Conservation (phyloP, 1,140 invertebrate genomes). For the Drosophila nigrodunni region DNA sequence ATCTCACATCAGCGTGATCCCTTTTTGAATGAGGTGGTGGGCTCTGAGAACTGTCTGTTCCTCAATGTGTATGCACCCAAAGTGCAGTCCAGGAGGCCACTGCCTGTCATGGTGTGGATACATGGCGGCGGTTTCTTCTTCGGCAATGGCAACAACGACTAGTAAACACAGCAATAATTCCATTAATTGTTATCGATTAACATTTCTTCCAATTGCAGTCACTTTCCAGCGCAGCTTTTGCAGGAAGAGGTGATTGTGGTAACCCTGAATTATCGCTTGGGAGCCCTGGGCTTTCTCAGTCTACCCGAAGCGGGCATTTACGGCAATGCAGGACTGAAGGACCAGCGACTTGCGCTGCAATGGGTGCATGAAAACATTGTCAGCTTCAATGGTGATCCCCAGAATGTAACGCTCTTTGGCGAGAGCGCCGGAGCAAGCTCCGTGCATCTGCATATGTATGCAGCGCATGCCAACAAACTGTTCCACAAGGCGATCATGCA, state of each 20-base stretch:
- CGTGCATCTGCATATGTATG: slow-evolving; percentile 76
- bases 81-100: slow-evolving; percentile 38
- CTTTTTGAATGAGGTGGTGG: slow-evolving; percentile 41
- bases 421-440: slow-evolving; percentile 85
- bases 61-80: slow-evolving; percentile 84
- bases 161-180: slow-evolving; percentile 37
- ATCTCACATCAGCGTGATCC: slow-evolving; percentile 69
- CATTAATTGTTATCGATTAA: background rate
- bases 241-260: slow-evolving; percentile 87
- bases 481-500: slow-evolving; percentile 85
- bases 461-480: slow-evolving; percentile 70
- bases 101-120: slow-evolving; percentile 86
- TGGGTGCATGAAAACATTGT: slow-evolving; percentile 87
- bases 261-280: slow-evolving; percentile 88
- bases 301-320: slow-evolving; percentile 85
- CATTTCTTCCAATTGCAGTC: slow-evolving; percentile 65
- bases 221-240: slow-evolving; percentile 87
- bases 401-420: slow-evolving; percentile 86
- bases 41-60: slow-evolving; percentile 76
- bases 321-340: slow-evolving; percentile 88
- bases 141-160: slow-evolving; percentile 85
- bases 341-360: slow-evolving; percentile 86
- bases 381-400: slow-evolving; percentile 87
- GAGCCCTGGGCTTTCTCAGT: slow-evolving; percentile 86
- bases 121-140: slow-evolving; percentile 85